These are phyloP conservation scores for Eidolon dupreanum DNA, from an alignment of 2,797 vertebrate genomes.

Conservation along the genomic window DNA sequence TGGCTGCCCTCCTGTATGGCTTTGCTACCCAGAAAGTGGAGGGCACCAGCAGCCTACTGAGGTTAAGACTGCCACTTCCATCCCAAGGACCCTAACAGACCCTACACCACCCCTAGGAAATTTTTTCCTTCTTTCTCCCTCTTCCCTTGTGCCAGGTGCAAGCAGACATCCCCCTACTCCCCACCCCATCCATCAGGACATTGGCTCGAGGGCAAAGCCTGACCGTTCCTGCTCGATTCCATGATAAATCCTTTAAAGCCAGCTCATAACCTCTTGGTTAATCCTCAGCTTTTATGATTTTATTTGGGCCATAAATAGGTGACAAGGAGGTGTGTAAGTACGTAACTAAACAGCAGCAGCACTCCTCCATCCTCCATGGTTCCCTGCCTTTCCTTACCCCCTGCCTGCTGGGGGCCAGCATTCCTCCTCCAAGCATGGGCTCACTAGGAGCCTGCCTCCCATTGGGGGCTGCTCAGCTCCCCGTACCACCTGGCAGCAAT, in stretches of 20 bases:
- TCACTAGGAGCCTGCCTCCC: neutral
- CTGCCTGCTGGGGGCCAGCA: neutral
- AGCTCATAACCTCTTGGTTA: slow-evolving; percentile 69
- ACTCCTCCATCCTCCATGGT: fast-evolving
- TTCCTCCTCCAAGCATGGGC: neutral
- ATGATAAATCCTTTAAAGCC: slow-evolving; percentile 76
- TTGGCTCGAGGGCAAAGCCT: slow-evolving; percentile 14
- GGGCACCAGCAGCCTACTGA: no score
- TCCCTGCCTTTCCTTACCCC: no score
- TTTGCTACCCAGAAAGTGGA: neutral
- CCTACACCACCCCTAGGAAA: fast-evolving
- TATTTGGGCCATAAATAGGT: slow-evolving; percentile 81
- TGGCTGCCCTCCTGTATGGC: neutral
- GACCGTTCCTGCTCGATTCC: slow-evolving; percentile 63
- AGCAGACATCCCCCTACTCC: neutral
- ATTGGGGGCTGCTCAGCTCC: neutral
- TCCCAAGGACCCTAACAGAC: neutral
- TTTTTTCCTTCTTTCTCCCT: neutral
- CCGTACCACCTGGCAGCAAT: no score
- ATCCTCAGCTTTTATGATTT: slow-evolving; percentile 79
- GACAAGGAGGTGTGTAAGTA: slow-evolving; percentile 75
- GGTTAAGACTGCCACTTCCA: neutral
- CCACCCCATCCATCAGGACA: neutral
- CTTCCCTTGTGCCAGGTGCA: neutral
- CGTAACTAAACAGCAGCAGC: slow-evolving; percentile 44